These are phyloP conservation scores for Palloptera scutellata DNA, from an alignment of 2,888 invertebrate genomes.

Conservation along the genomic window DNA sequence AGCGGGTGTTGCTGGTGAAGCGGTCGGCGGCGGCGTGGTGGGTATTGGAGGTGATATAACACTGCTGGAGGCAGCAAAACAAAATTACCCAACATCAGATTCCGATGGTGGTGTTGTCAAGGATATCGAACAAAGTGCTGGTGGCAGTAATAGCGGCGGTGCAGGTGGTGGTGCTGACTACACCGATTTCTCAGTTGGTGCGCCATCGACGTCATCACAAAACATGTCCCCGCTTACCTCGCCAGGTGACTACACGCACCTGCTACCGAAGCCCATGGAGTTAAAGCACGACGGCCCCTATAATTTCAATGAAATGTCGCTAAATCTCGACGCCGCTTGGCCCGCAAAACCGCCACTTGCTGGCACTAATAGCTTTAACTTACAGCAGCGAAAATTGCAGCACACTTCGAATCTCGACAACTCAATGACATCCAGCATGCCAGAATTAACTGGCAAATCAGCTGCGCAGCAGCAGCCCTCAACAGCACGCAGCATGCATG, in stretches of 20 bases:
- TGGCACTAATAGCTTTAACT: slow-evolving; percentile 55
- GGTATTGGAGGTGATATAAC: slow-evolving; percentile 52
- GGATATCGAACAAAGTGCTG: slow-evolving; percentile 50
- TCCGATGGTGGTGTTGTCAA: slow-evolving; percentile 69
- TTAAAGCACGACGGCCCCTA: slow-evolving; percentile 65
- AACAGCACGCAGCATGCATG: slow-evolving; percentile 37
- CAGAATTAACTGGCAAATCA: slow-evolving; percentile 64
- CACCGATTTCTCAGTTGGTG: slow-evolving; percentile 58
- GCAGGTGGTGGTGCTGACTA: slow-evolving; percentile 47
- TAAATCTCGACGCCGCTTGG: slow-evolving; percentile 68
- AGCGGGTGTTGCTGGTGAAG: slow-evolving; percentile 62
- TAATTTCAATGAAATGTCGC: slow-evolving; percentile 68
- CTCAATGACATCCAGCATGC: slow-evolving; percentile 68
- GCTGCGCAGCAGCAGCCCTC: slow-evolving; percentile 40
- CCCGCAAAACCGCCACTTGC: slow-evolving; percentile 60
- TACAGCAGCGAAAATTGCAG: slow-evolving; percentile 56
- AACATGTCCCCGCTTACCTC: slow-evolving; percentile 61
- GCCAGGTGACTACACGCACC: slow-evolving; percentile 56
- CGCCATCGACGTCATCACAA: slow-evolving; percentile 56
- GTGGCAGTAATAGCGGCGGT: slow-evolving; percentile 10
- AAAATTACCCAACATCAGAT: slow-evolving; percentile 63
- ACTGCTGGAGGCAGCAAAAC: slow-evolving; percentile 50
- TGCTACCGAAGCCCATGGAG: slow-evolving; percentile 58
- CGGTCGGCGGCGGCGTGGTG: slow-evolving; percentile 25
- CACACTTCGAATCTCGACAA: slow-evolving; percentile 60